A percentile compares a stretch with the other conserved stretches of the same genome.
These are phyloP conservation scores for Eidolon dupreanum DNA, from an alignment of 2,797 vertebrate genomes.

Conservation along the genomic window DNA sequence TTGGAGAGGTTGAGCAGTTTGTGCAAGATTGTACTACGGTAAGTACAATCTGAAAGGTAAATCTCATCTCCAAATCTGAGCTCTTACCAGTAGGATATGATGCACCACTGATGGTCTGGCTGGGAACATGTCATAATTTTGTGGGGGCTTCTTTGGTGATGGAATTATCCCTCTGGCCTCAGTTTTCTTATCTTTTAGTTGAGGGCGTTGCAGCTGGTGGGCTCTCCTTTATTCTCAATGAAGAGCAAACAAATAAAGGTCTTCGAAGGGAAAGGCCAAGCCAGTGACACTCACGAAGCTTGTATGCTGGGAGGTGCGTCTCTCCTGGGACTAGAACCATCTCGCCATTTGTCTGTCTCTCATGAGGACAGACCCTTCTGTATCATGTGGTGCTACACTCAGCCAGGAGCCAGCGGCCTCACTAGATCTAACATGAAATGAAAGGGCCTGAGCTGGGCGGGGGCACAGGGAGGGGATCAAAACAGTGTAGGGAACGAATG, in stretches of 20 bases:
- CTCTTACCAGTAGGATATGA: neutral
- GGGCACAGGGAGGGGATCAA: neutral
- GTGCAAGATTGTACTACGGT: too few species aligned
- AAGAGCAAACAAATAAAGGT: neutral
- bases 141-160: neutral
- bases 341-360: neutral
- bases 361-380: neutral
- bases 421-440: neutral
- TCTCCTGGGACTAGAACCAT: neutral
- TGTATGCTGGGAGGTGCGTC: neutral
- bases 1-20: neutral
- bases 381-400: neutral
- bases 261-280: neutral
- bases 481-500: neutral
- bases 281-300: neutral
- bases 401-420: neutral
- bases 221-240: neutral
- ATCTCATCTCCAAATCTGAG: neutral
- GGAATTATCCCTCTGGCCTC: neutral
- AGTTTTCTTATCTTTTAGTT: neutral
- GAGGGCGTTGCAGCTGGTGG: neutral
- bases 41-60: neutral
- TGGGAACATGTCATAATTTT: neutral
- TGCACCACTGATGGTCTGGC: neutral
- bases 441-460: neutral